A percentile compares a stretch with the other conserved stretches of the same genome.
phyloP scores from a whole-genome alignment of 2,113 vertebrate genomes.

The Coptodon rendalli region DNA sequence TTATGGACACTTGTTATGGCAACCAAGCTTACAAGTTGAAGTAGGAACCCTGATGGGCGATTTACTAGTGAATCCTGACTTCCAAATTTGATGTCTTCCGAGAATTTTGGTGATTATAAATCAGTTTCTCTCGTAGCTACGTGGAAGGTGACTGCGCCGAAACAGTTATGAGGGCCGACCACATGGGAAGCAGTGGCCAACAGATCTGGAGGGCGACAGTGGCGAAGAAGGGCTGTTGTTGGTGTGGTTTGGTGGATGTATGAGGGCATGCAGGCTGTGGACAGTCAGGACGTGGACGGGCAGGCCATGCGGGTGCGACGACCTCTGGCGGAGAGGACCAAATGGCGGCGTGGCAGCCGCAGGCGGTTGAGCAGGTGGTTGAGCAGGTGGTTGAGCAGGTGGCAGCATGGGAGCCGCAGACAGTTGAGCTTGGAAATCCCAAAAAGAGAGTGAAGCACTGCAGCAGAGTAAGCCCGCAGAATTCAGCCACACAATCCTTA shows the following conservation, averaged over 20 bases:
- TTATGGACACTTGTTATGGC: not conserved
- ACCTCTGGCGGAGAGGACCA: too few relatives aligned
- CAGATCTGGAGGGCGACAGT: not conserved
- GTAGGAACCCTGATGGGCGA: not conserved
- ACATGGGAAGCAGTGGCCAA: not conserved
- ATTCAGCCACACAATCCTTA: not conserved
- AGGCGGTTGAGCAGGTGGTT: rapidly evolving
- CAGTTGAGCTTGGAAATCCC: not conserved
- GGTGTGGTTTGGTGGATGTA: not conserved
- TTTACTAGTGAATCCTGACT: not conserved
- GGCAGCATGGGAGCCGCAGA: not conserved
- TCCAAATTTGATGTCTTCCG: not conserved
- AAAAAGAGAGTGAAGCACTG: not conserved
- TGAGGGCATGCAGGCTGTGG: not conserved
- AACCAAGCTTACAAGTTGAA: not conserved
- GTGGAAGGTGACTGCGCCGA: not conserved
- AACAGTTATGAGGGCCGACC: not conserved
- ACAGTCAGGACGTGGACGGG: too few relatives aligned
- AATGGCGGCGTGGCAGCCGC: not conserved
- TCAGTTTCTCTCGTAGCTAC: not conserved
- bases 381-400: too few relatives aligned
- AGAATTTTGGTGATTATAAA: not conserved
- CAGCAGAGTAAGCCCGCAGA: not conserved
- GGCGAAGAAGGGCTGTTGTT: not conserved
- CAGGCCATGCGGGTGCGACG: too few relatives aligned